Percentiles rank a stretch among this genome's conserved stretches.
phyloP scores from a whole-genome alignment of 64 coral and sea anemone genomes.

The Stichodactyla mertensii region DNA sequence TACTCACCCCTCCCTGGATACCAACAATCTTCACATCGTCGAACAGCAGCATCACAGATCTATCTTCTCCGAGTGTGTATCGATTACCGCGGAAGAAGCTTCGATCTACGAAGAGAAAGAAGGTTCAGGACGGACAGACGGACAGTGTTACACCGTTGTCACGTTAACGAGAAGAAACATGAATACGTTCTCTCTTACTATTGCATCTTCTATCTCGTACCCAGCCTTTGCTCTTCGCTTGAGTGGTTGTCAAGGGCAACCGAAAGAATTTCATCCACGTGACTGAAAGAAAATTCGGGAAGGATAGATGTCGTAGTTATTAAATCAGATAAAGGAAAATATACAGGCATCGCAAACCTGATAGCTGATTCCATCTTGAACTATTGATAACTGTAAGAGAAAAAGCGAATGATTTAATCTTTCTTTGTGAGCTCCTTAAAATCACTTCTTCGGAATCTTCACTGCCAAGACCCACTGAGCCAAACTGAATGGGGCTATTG shows the following conservation, averaged over 20 bases:
- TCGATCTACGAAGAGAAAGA: neutral
- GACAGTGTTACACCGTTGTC: neutral
- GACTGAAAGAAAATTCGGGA: neutral
- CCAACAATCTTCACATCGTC: constrained; percentile 34
- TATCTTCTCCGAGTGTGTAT: constrained; percentile 21
- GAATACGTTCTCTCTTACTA: neutral
- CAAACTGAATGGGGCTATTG: too few relatives aligned
- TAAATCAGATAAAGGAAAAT: neutral
- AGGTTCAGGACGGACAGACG: too few relatives aligned
- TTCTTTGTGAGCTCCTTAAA: too few relatives aligned
- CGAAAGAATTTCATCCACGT: constrained; percentile 10
- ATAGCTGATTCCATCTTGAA: neutral
- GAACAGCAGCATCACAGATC: constrained; percentile 41
- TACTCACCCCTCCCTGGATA: constrained; percentile 44
- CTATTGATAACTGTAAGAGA: neutral
- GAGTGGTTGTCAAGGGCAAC: constrained; percentile 1
- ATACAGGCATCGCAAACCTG: neutral
- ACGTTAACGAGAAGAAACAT: neutral
- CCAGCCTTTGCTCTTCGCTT: neutral
- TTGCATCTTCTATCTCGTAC: constrained; percentile 12
- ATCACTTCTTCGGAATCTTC: too few relatives aligned
- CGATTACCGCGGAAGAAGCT: constrained; percentile 38
- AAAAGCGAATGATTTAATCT: neutral
- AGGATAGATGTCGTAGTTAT: neutral
- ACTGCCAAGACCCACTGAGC: too few relatives aligned